Evolutionary conservation across 2,888 invertebrate species (phyloP), one percentile per base, ranked within the genome.

Genomic region (Drosophila tripunctata): DNA sequence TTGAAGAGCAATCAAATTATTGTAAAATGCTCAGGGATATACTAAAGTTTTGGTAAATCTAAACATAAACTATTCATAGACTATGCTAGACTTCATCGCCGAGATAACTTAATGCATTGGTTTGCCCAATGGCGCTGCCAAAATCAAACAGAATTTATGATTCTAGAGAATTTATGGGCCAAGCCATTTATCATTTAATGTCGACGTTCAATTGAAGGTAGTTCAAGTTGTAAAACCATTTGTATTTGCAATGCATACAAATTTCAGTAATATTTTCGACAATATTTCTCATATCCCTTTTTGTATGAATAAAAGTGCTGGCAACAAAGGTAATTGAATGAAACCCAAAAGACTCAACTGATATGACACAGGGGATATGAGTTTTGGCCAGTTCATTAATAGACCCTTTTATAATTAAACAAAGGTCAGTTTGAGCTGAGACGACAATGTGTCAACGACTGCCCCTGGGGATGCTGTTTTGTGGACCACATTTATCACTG

Each of bases 381-480:
- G 40, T n/a, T 27, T n/a, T 54, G 64, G 8, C 7, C 33, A 44
- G 54, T 65, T 72, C 75, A 69, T 72, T 69, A 72, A 69, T 31
- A 44, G 55, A 31, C 40, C 52, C 35, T 47, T 57, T 62, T 67
- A 40, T 79, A 78, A 82, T 79, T 85, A 75, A 79, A 56, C 70
- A 79, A 51, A 74, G 83, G 85, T 65, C 76, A 65, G 55, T 41
- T 24, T 19, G 30, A 41, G 45, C 44, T 22, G 24, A 33, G 38
- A 54, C 41, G 48, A 73, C 79, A 70, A 75, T 85, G 85, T 73
- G 82, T 62, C 79, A 82, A 67, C 40, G 66, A 60, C 47, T 38
- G 50, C 54, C 57, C 63, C 56, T 19, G 17, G 41, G 36, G 38
- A 41, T 21, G 22, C 48, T 44, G 15, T 14, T 17, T 0, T 27